Conservation (phyloP, 2,797 vertebrate species). For the Falco novaeseelandiae region DNA sequence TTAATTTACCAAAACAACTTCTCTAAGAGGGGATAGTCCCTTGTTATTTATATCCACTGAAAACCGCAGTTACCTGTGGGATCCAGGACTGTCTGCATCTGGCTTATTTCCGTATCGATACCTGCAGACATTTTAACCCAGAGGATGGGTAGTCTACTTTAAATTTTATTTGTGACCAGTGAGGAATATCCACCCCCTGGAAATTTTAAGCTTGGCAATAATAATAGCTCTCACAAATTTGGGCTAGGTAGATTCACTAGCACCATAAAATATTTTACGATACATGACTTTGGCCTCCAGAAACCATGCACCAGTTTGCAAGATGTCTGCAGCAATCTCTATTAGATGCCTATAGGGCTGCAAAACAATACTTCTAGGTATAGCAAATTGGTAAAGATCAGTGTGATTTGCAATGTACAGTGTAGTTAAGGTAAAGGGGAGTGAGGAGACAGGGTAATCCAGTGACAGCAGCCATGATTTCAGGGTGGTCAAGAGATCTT, state of each 20-base stretch:
- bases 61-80: conserved; percentile 23
- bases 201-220: not conserved
- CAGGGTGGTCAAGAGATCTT: not conserved
- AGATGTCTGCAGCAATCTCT: not conserved
- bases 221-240: not conserved
- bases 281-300: not conserved
- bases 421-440: not conserved
- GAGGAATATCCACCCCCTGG: not conserved
- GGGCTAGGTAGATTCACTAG: not conserved
- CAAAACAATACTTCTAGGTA: not conserved
- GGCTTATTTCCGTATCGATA: not conserved
- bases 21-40: conserved; percentile 23
- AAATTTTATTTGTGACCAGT: not conserved
- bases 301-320: not conserved
- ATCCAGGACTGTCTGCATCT: not conserved
- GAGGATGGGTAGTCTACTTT: not conserved
- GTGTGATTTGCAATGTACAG: not conserved
- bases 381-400: not conserved
- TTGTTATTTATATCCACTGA: conserved; percentile 59
- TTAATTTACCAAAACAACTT: conserved; percentile 47
- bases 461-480: not conserved
- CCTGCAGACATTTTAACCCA: not conserved
- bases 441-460: not conserved
- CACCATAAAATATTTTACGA: not conserved
- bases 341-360: not conserved